A percentile compares a stretch with the other conserved stretches of the same genome.
These are phyloP conservation scores for Rhysida immarginata DNA, from an alignment of 1,140 invertebrate species.

Conservation along the genomic window DNA sequence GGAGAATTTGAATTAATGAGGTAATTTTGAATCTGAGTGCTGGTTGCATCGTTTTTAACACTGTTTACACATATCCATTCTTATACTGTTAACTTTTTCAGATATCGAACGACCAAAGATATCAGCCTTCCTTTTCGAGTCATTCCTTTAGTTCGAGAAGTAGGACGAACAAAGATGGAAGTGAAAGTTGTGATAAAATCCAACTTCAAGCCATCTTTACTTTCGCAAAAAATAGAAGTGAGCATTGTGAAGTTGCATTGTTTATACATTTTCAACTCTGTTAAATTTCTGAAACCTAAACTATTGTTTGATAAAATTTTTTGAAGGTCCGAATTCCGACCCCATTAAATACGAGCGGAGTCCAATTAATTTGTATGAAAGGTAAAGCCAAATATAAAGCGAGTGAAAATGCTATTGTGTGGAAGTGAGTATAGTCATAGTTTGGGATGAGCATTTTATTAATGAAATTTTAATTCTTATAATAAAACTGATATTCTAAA, in stretches of 20 bases:
- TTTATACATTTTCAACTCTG: too few species aligned
- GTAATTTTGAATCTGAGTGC: too few species aligned
- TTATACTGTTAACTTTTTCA: too few species aligned
- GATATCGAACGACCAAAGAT: conserved; percentile 99
- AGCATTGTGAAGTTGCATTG: too few species aligned
- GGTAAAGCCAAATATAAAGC: conserved; percentile 99
- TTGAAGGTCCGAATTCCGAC: conserved; percentile 95
- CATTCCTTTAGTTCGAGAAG: conserved; percentile 94
- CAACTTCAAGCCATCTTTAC: conserved; percentile 95
- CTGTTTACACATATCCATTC: too few species aligned
- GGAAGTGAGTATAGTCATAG: conserved; percentile 95
- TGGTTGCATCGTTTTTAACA: too few species aligned
- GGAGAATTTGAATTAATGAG: conserved; percentile 99
- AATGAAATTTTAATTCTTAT: too few species aligned
- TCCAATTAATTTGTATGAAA: conserved; percentile 96
- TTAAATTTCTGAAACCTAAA: too few species aligned
- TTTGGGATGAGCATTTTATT: too few species aligned
- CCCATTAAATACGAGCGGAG: conserved; percentile 94
- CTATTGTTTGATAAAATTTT: too few species aligned
- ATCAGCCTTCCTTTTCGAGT: conserved; percentile 98
- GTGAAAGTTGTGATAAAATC: conserved; percentile 98
- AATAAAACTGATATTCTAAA: too few species aligned
- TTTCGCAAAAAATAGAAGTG: conserved; percentile 96
- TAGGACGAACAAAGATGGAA: conserved; percentile 98
- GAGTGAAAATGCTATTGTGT: conserved; percentile 98